A percentile compares a stretch with the other conserved stretches of the same genome.
phyloP scores from a whole-genome alignment of 2,888 invertebrate species.

The Autographa pulchrina region DNA sequence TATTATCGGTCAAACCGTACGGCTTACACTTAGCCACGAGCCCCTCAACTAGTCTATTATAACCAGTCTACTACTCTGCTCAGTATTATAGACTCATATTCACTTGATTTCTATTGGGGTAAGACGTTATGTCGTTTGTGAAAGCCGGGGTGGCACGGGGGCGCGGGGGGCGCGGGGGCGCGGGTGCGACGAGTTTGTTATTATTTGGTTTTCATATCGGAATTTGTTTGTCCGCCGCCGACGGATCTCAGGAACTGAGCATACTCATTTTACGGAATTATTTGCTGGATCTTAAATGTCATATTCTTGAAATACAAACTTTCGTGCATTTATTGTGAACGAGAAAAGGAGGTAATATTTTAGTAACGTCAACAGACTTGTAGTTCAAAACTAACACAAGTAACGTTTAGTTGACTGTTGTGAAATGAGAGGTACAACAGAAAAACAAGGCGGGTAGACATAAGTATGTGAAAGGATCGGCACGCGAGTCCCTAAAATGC shows the following conservation, averaged over 20 bases:
- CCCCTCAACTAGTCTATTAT: too few relatives aligned
- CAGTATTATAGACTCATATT: too few relatives aligned
- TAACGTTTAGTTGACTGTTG: too few relatives aligned
- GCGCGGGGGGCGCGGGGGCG: neutral
- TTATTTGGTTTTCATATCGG: constrained; percentile 48
- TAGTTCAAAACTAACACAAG: neutral
- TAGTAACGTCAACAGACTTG: neutral
- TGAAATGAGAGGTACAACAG: too few relatives aligned
- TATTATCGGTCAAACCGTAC: too few relatives aligned
- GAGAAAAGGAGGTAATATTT: neutral
- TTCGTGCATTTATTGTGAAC: neutral
- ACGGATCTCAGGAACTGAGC: constrained; percentile 10
- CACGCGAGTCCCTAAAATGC: too few relatives aligned
- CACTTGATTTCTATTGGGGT: too few relatives aligned
- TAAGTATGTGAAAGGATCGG: too few relatives aligned
- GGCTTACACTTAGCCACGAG: too few relatives aligned
- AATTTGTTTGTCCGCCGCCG: constrained; percentile 40
- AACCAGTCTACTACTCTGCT: too few relatives aligned
- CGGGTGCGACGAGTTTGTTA: constrained; percentile 20
- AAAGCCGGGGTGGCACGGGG: neutral
- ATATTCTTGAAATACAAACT: constrained; percentile 1
- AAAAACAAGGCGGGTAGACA: too few relatives aligned
- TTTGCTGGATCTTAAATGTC: constrained; percentile 22
- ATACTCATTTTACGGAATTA: constrained; percentile 24
- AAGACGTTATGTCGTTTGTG: neutral